Evolutionary conservation across 2,888 invertebrate genomes (phyloP).

Genomic region (Acleris cristana): DNA sequence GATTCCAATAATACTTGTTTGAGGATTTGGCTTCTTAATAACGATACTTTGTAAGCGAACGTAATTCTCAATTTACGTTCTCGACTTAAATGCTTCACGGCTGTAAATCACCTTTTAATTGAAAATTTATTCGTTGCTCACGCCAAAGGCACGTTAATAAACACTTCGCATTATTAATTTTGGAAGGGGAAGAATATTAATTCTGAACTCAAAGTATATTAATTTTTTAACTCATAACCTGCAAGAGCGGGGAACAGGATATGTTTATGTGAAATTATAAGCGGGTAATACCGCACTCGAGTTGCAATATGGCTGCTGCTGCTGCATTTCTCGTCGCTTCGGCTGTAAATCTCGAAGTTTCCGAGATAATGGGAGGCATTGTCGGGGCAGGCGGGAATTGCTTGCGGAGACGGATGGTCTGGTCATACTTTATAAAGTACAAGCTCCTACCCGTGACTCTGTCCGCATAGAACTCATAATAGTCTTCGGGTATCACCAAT

Average conservation of each 20-base stretch:
- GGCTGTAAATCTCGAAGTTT: slow-evolving; percentile 15
- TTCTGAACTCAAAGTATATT: neutral
- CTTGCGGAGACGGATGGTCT: slow-evolving; percentile 45
- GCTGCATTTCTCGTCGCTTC: neutral
- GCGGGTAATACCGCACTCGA: neutral
- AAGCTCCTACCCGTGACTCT: no score
- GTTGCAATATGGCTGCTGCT: slow-evolving; percentile 4
- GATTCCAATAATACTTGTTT: no score
- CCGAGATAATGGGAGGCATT: slow-evolving; percentile 38
- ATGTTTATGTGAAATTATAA: neutral
- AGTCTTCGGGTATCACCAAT: no score
- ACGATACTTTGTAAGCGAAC: no score
- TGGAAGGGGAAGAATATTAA: neutral
- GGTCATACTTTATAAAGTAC: slow-evolving; percentile 37
- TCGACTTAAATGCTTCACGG: neutral
- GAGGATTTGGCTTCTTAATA: no score
- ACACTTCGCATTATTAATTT: neutral
- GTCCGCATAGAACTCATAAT: no score
- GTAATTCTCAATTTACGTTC: no score
- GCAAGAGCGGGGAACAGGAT: neutral
- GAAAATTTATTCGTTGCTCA: slow-evolving; percentile 1
- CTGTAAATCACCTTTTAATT: neutral
- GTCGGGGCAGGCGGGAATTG: slow-evolving; percentile 37
- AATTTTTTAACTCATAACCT: neutral
- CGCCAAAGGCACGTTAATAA: neutral